phyloP scores from a whole-genome alignment of 35 echinoderm and acorn worm species.

The Heliocidaris tuberculata region DNA sequence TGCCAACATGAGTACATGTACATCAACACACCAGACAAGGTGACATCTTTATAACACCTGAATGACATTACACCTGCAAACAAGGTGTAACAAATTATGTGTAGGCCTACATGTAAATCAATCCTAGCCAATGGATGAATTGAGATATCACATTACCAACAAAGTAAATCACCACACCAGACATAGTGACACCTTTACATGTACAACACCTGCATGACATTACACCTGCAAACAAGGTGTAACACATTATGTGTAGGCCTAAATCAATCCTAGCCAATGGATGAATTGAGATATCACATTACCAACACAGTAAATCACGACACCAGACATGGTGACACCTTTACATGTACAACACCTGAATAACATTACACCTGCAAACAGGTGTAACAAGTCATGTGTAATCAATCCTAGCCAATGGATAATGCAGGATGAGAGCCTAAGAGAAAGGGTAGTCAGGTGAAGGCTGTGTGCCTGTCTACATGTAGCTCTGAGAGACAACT shows the following conservation, averaged over 20 bases:
- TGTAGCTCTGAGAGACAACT: background rate
- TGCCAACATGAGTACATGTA: background rate
- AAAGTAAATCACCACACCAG: no score
- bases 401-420: background rate
- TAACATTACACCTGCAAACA: background rate
- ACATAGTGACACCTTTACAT: no score
- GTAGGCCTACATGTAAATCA: no score
- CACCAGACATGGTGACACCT: background rate
- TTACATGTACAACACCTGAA: background rate
- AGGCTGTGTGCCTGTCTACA: background rate
- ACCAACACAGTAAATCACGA: background rate
- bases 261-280: no score
- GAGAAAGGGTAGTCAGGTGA: background rate
- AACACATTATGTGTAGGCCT: no score
- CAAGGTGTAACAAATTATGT: no score
- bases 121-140: no score
- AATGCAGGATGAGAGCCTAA: background rate
- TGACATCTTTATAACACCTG: background rate
- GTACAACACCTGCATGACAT: no score
- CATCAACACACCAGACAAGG: background rate
- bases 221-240: no score
- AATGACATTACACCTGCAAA: background rate
- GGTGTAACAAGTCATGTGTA: slow-evolving; percentile 1
- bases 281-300: no score
- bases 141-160: no score